phyloP scores from a whole-genome alignment of 2,113 vertebrate species.

The Blennius ocellaris region DNA sequence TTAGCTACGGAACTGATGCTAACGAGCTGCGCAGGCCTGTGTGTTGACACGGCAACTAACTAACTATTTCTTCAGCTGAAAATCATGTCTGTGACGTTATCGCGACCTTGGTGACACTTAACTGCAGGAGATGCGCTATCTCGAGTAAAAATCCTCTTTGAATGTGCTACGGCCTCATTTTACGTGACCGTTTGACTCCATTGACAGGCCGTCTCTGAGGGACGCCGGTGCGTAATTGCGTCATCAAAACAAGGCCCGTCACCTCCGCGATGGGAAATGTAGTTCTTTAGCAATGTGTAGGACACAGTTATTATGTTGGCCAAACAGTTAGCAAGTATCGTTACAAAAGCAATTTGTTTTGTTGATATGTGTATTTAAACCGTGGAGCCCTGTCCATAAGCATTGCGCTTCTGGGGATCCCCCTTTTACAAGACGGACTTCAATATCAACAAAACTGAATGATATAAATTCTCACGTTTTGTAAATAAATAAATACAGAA shows the following conservation, averaged over 20 bases:
- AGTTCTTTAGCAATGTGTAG: conserved; percentile 54
- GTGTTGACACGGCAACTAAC: conserved; percentile 53
- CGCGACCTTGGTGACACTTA: not conserved
- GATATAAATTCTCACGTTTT: no score
- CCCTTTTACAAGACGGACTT: no score
- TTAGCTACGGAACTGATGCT: conserved; percentile 37
- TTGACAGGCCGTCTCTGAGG: conserved; percentile 71
- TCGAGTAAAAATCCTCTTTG: conserved; percentile 7
- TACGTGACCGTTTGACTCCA: conserved; percentile 73
- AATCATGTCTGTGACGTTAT: not conserved
- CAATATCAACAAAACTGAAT: no score
- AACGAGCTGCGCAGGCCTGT: conserved; percentile 61
- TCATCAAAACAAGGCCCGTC: conserved; percentile 73
- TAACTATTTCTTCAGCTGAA: not conserved
- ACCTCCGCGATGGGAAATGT: conserved; percentile 73
- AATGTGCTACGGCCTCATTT: conserved; percentile 40
- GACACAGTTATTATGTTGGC: no score
- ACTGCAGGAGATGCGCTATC: not conserved
- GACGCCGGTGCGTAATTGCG: conserved; percentile 53
- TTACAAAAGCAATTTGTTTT: no score
- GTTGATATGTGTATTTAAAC: no score
- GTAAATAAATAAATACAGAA: no score
- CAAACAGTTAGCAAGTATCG: no score
- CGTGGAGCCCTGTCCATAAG: no score
- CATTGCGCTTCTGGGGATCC: no score